Evolutionary conservation across 1,140 invertebrate genomes (phyloP).

Genomic region (Antheraea mylitta): DNA sequence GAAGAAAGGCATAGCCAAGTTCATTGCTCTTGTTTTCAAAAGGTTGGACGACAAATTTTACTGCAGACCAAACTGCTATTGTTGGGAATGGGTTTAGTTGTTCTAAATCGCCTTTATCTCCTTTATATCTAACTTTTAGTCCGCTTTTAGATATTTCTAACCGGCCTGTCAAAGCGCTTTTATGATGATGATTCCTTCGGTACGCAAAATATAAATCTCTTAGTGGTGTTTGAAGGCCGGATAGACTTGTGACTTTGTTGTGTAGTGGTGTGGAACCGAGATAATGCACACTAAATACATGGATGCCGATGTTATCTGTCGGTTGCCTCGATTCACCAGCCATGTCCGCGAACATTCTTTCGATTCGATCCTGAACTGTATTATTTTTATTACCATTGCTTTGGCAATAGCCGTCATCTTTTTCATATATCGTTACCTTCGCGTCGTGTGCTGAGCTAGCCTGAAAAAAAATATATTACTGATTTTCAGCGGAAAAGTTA

Average conservation of each 20-base stretch:
- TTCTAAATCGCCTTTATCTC: slow-evolving; percentile 77
- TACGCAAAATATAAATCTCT: slow-evolving; percentile 88
- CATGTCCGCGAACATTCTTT: slow-evolving; percentile 91
- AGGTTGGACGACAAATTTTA: slow-evolving; percentile 85
- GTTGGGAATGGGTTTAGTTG: slow-evolving; percentile 90
- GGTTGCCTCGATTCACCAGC: slow-evolving; percentile 81
- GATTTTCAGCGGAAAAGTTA: too few species aligned
- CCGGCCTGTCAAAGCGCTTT: slow-evolving; percentile 76
- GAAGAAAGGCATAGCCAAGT: slow-evolving; percentile 87
- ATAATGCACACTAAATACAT: slow-evolving; percentile 87
- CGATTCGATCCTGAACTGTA: slow-evolving; percentile 90
- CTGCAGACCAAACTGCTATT: slow-evolving; percentile 94
- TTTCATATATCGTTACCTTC: slow-evolving; percentile 57
- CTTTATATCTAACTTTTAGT: slow-evolving; percentile 82
- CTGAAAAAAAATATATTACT: slow-evolving; percentile 30
- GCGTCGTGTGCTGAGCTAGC: slow-evolving; percentile 52
- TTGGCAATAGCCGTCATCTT: slow-evolving; percentile 63
- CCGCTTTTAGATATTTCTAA: slow-evolving; percentile 86
- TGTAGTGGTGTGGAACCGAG: slow-evolving; percentile 88
- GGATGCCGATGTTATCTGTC: slow-evolving; percentile 72
- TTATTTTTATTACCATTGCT: slow-evolving; percentile 77
- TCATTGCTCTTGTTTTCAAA: slow-evolving; percentile 69
- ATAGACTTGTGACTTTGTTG: slow-evolving; percentile 89
- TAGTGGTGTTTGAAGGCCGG: slow-evolving; percentile 89
- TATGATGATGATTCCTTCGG: slow-evolving; percentile 73